A percentile compares a stretch with the other conserved stretches of the same genome.
phyloP scores from a whole-genome alignment of 2,797 vertebrate species.

The Falco peregrinus region DNA sequence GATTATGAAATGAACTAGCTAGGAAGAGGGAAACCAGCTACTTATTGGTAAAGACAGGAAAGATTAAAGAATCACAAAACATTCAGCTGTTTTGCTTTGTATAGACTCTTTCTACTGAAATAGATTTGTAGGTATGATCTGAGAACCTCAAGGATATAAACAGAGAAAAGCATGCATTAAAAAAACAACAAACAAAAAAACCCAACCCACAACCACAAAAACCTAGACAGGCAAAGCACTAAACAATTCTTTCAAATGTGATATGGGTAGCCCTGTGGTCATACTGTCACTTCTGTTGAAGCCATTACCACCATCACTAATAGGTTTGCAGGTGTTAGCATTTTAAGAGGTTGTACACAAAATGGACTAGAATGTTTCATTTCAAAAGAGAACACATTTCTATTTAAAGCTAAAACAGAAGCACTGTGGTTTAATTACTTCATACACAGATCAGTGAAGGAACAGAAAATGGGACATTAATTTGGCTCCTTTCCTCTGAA shows the following conservation, averaged over 20 bases:
- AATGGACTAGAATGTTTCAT: neutral
- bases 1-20: neutral
- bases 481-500: neutral
- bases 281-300: neutral
- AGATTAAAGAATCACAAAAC: neutral
- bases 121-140: neutral
- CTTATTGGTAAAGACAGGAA: neutral
- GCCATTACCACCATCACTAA: neutral
- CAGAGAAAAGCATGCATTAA: neutral
- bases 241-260: neutral
- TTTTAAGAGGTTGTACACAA: neutral
- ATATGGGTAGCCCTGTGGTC: neutral
- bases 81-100: neutral
- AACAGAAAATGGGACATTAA: neutral
- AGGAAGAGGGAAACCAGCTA: neutral
- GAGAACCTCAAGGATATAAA: neutral
- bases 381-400: neutral
- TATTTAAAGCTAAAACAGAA: neutral
- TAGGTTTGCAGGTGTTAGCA: neutral
- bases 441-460: neutral
- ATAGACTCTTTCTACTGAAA: neutral
- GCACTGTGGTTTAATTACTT: neutral
- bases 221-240: neutral
- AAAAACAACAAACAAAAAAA: neutral
- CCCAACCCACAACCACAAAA: too few species aligned